Base-by-base conservation (phyloP, 1,140 invertebrate species). In the Anadara kagoshimensis region DNA sequence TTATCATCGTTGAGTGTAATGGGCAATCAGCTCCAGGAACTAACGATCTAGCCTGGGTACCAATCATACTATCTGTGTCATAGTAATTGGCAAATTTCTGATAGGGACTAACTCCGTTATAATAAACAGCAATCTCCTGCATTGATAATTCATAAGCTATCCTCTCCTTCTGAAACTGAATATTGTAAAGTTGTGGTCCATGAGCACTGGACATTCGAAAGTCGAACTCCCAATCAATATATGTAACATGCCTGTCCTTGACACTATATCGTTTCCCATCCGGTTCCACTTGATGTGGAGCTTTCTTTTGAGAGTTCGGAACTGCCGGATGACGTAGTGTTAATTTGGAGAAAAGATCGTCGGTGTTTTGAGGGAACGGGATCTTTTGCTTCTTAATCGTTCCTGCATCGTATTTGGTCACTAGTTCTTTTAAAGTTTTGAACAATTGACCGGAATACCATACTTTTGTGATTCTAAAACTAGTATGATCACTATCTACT, bases 141-240 rank as follows among this genome's bases (percentile, higher is more conserved):
- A 82, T 59, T 49, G 76, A 74, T 45, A 80, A 16, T 62, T 82
- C 81, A 65, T 82, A 82, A 4, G 71, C 72, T 24, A 82, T 82
- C 22, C 78, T 56, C 36, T 78, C 66, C 41, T 73, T 69, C 29
- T 80, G 66, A 36, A 69, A 82, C n/a, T 69, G 61, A 10, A 84
- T 75, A 62, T 85, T 75, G 63, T 76, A 79, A 20, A 84, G 26
- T 51, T 79, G 76, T 26, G 83, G 81, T 49, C 85, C 85, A 43
- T 65, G 75, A 22, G 78, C 66, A 11, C 75, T 58, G 4, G 81
- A 80, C 76, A 86, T 79, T n/a, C 77, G 65, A 29, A 76, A 79
- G 54, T 83, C 68, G 66, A 85, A 85, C 14, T 69, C 44, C 83
- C 83, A 85, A 12, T 67, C 49, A 56, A 80, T 67, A 58, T 82